Evolutionary conservation across 1,140 invertebrate genomes (phyloP).

Genomic region (Atopsyche davidsoni): DNA sequence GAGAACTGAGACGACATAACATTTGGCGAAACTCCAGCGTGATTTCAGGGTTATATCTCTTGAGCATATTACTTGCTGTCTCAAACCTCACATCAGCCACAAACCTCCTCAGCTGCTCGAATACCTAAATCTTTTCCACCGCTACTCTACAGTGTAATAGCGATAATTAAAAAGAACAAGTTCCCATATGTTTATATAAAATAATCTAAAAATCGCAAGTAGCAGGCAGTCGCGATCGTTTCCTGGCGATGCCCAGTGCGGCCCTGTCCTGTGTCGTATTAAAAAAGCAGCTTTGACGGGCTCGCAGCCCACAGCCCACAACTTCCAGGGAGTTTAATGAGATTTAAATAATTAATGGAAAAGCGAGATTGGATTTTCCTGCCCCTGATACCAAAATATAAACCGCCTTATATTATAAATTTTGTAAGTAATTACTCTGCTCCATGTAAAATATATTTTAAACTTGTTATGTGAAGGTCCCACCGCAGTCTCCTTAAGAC

Average conservation of each 20-base stretch:
- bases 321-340: conserved; percentile 46
- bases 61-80: no score
- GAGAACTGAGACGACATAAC: no score
- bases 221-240: no score
- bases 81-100: no score
- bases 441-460: conserved; percentile 31
- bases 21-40: no score
- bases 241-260: conserved; percentile 10
- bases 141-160: no score
- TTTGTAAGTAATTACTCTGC: conserved; percentile 32
- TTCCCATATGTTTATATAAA: no score
- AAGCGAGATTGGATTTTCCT: conserved; percentile 47
- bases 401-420: conserved; percentile 32
- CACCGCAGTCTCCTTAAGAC: conserved; percentile 17
- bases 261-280: conserved; percentile 27
- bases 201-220: no score
- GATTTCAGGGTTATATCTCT: no score
- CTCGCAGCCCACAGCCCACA: conserved; percentile 31
- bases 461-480: conserved; percentile 30
- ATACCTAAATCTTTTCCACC: no score
- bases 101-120: no score
- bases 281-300: conserved; percentile 32
- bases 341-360: conserved; percentile 52
- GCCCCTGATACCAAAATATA: conserved; percentile 32
- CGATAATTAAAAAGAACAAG: no score